These are phyloP conservation scores for Umimayanthus kanabou DNA, from an alignment of 92 coral and sea anemone genomes.

Conservation along the genomic window DNA sequence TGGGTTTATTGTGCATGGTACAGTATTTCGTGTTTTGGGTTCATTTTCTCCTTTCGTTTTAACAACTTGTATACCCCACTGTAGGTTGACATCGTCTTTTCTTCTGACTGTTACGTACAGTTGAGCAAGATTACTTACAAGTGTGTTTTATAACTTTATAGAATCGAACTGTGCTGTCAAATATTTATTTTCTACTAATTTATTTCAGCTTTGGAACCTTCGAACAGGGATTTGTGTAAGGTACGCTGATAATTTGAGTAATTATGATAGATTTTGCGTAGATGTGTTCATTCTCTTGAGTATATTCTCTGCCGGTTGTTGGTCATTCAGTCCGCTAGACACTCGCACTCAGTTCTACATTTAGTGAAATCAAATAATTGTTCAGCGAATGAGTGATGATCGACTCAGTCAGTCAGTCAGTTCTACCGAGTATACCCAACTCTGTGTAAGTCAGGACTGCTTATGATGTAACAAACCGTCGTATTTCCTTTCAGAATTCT, in stretches of 20 bases:
- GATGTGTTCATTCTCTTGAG: background rate
- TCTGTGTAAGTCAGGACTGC: too few relatives aligned
- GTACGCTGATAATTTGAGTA: constrained; percentile 35
- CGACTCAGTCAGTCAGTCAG: background rate
- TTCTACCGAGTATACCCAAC: too few relatives aligned
- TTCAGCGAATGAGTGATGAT: background rate
- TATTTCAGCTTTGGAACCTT: constrained; percentile 89
- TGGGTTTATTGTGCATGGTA: too few relatives aligned
- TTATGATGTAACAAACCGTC: too few relatives aligned
- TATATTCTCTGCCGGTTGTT: background rate
- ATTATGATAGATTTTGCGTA: too few relatives aligned
- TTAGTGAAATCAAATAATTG: background rate
- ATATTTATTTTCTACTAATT: background rate
- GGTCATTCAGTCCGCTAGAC: background rate
- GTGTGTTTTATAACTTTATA: too few relatives aligned
- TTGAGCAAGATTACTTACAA: too few relatives aligned
- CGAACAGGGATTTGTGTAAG: constrained; percentile 78
- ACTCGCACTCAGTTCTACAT: background rate
- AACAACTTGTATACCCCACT: too few relatives aligned
- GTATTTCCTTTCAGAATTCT: constrained; percentile 63
- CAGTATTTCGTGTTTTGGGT: too few relatives aligned
- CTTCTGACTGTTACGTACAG: background rate
- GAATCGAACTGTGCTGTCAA: too few relatives aligned
- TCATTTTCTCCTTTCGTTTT: too few relatives aligned
- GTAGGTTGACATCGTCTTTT: too few relatives aligned